Base-by-base conservation (phyloP, 2,797 vertebrate species). In the Hypotaenidia philippensis region DNA sequence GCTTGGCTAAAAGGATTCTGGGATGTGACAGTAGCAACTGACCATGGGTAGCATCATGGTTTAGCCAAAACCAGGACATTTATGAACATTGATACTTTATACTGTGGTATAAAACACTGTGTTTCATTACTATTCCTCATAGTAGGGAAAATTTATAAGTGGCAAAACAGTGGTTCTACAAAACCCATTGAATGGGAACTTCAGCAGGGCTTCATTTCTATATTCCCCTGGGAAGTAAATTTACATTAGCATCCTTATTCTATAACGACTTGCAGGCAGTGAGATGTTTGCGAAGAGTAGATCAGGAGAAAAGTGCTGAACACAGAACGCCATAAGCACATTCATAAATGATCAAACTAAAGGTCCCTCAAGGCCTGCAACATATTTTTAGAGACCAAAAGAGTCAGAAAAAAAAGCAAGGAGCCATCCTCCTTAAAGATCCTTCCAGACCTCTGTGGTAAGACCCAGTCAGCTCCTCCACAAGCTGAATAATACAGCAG, bases 391-490 rank as follows among this genome's bases (percentile, higher is more conserved):
- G 69, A 60, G 56, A 47, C 10, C 29, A 78, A 56, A 3, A 81
- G 12, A 34, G 9, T 25, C 23, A 52, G 8, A 47, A 78, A 59
- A 90, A 41, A 44, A 44, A 65, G 6, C 13, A 38, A 53, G 50
- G 40, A 89, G 13, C 10, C 65, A 32, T 53, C 44, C 34, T 78
- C n/a, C 50, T 68, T 22, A 23, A 27, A 29, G 29, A 52, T 13
- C 7, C 23, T 47, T 65, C 32, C 32, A 69, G 50, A 9, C 36
- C 20, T 34, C 34, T 76, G 10, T 38, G 32, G 40, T 27, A 34
- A 40, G 0, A 0, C 5, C 34, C 49, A 34, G 4, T 25, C 11
- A 40, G 23, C 4, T 60, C 18, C 5, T 74, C 26, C 14, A 34
- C n/a, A 60, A 25, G 7, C 6, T 36, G 49, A 64, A 64, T 12